phyloP scores from a whole-genome alignment of 2,797 vertebrate species.

The Sylvia borin region DNA sequence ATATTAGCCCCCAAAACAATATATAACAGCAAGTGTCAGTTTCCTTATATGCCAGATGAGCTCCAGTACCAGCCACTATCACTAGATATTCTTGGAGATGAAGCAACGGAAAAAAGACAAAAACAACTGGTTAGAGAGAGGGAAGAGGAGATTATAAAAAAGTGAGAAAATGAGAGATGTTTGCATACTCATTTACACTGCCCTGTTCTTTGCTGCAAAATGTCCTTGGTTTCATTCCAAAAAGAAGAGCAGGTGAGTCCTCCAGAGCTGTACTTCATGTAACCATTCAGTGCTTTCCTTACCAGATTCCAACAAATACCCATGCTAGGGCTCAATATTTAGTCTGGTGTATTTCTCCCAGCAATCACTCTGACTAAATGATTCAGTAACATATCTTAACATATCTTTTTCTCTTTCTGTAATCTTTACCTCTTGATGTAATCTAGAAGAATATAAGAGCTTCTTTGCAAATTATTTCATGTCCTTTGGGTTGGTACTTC shows the following conservation, averaged over 20 bases:
- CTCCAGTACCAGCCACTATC: neutral
- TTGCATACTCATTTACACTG: neutral
- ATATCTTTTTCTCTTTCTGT: neutral
- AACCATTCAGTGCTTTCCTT: neutral
- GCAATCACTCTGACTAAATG: neutral
- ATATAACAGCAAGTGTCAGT: neutral
- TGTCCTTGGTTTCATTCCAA: neutral
- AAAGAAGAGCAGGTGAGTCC: neutral
- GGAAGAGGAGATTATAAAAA: neutral
- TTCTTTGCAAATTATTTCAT: neutral
- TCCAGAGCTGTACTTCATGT: neutral
- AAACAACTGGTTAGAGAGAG: neutral
- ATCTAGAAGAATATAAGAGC: neutral
- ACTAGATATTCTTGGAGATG: neutral
- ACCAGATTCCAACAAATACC: neutral
- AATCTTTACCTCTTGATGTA: neutral
- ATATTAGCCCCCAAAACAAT: neutral
- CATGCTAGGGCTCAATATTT: neutral
- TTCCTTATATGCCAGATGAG: neutral
- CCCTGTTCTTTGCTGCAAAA: neutral
- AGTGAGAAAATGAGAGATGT: neutral
- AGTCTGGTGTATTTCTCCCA: neutral
- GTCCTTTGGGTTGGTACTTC: neutral
- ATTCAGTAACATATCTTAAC: neutral
- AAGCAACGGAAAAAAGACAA: constrained; percentile 1